Base-by-base conservation (phyloP, 2,888 invertebrate genomes). In the Lycocerus yunnanus region DNA sequence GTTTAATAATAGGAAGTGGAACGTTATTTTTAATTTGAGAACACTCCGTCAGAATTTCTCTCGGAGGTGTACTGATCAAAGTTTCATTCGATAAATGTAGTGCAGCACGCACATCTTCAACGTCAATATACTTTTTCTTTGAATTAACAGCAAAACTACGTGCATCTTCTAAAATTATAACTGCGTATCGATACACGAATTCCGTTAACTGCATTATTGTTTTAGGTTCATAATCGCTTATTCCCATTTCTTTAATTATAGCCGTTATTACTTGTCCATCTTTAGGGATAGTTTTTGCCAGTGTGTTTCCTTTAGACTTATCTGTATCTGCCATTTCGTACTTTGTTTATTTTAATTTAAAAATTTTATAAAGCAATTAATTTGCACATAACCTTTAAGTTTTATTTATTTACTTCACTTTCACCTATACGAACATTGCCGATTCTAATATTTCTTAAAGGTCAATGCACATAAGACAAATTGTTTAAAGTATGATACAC, bases 61-160 rank as follows among this genome's bases (percentile, higher is more conserved):
- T 89, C 0, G 97, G 98, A 11, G 98, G 97, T 68, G 93, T 94
- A 0, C 96, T 97, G 84, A 97, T 97, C 1, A 95, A 92, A 81
- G 95, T 94, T 82, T 98, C 97, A 77, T 95, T 88, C 77, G 95
- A 94, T 89, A 97, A 92, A 83, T 97, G 95, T 0, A 97, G 93
- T 0, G 98, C 97, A 72, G 99, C 86, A 80, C 94, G 91, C 0
- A 98, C 95, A 86, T 99, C 99, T 66, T 98, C 97, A 16, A 95
- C 88, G 84, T 98, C 98, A 73, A 99, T 93, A 2, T 91, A 91
- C 86, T 97, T 97, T 86, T 98, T 98, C 86, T 96, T 97, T 0
- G 97, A 94, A 86, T 98, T 97, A 81, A 92, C 94, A 0, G 97
- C 96, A 85, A 95, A 98, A 0, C 96, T 93, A 83, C 93, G 89